Evolutionary conservation across 2,113 vertebrate species (phyloP).

Genomic region (Addax nasomaculatus): DNA sequence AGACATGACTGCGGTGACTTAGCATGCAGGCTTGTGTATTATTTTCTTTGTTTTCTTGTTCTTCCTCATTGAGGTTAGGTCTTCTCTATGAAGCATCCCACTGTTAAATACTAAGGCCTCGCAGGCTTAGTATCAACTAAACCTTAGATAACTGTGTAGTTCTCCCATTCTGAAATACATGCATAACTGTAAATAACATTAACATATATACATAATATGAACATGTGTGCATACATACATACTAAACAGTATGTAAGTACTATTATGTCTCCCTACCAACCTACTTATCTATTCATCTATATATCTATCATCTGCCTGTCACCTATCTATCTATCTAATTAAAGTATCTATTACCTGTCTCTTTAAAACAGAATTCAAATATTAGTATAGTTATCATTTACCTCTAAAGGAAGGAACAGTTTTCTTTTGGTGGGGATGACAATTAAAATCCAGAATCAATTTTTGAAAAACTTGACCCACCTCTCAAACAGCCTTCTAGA

Average conservation of each 20-base stretch:
- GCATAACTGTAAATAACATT: neutral
- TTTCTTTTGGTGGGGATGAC: neutral
- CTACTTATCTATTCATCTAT: neutral
- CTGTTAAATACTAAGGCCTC: neutral
- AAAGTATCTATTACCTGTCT: neutral
- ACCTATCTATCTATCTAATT: neutral
- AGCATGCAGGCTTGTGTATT: neutral
- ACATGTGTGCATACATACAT: neutral
- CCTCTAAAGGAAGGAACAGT: neutral
- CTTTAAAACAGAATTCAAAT: neutral
- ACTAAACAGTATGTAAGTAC: neutral
- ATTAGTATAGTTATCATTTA: neutral
- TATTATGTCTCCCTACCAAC: neutral
- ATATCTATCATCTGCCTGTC: neutral
- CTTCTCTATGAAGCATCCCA: neutral
- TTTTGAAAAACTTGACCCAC: neutral
- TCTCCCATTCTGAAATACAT: neutral
- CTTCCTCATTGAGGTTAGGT: neutral
- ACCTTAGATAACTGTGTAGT: neutral
- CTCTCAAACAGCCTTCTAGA: neutral
- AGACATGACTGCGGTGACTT: neutral
- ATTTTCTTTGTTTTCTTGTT: neutral
- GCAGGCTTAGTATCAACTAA: neutral
- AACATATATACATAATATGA: neutral
- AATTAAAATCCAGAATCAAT: neutral